A percentile compares a stretch with the other conserved stretches of the same genome.
Evolutionary conservation across 2,797 vertebrate species (phyloP).

Genomic region (Morelia viridis): DNA sequence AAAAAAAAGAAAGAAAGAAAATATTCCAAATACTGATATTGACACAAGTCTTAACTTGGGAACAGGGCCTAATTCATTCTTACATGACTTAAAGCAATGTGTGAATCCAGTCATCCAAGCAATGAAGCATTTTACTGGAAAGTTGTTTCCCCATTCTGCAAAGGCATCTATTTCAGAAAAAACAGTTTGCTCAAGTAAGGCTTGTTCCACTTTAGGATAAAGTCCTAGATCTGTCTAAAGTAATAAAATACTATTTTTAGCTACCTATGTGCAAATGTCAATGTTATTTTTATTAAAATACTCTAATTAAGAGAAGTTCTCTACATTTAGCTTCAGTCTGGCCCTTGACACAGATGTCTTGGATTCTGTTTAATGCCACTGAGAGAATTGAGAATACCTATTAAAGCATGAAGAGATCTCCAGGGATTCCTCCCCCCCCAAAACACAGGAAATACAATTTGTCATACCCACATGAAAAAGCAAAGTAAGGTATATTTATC

Average conservation of each 20-base stretch:
- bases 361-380: background rate
- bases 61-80: background rate
- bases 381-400: background rate
- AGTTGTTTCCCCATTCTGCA: background rate
- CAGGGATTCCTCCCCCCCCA: background rate
- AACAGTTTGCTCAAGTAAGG: slow-evolving; percentile 5
- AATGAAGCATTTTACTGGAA: background rate
- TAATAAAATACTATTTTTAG: slow-evolving; percentile 35
- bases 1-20: background rate
- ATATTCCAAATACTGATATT: background rate
- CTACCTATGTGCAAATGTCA: slow-evolving; percentile 36
- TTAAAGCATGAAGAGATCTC: background rate
- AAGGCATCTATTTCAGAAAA: background rate
- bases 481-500: slow-evolving; percentile 6
- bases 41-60: background rate
- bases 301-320: slow-evolving; percentile 32
- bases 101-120: background rate
- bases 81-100: background rate
- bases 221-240: slow-evolving; percentile 23
- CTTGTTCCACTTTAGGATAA: background rate
- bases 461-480: background rate
- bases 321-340: slow-evolving; percentile 19
- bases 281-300: slow-evolving; percentile 36
- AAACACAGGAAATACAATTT: background rate
- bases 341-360: slow-evolving; percentile 21